Evolutionary conservation across 2,888 invertebrate species (phyloP), one percentile per base, ranked within the genome.

Genomic region (Malacosoma neustria): DNA sequence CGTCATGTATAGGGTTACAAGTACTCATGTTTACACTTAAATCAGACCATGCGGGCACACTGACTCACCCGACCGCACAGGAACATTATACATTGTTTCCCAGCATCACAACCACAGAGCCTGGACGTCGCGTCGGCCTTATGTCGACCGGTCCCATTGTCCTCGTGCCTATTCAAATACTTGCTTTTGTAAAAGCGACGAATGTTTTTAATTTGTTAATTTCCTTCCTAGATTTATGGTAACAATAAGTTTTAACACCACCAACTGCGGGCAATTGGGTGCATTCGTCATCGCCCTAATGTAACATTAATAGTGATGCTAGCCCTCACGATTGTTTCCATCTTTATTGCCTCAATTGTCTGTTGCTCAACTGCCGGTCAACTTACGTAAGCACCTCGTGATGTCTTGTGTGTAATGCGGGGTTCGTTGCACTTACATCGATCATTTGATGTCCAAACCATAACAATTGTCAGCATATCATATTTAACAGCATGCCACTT

Each of bases 321-420:
- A 58, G 61, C 51, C 67, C 66, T 71, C 69, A 74, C 70, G 66
- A 63, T 59, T 65, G 67, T 70, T 77, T 74, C 69, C 67, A 61
- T 70, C 67, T 76, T 72, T 71, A 79, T 81, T 73, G 72, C 65
- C 54, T 71, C 79, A 75, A 82, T 79, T 79, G 76, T 72, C 66
- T 69, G 70, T 75, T 73, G 72, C 71, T 70, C 70, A 69, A 74
- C 69, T 64, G 61, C 59, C 51, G 55, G 63, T 51, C 49, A 51
- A 22, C 54, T 73, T 72, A 68, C 75, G 72, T 75, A 72, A 74
- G 61, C 68, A 60, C 50, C 62, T 66, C 61, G 60, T 72, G 66
- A 68, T 68, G 63, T 61, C 54, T 58, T 61, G 57, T 61, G 61
- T 57, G 49, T 54, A 56, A 54, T 58, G 35, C 38, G 48, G 61